Evolutionary conservation across 2,113 vertebrate genomes (phyloP).

Genomic region (Arizona elegans): DNA sequence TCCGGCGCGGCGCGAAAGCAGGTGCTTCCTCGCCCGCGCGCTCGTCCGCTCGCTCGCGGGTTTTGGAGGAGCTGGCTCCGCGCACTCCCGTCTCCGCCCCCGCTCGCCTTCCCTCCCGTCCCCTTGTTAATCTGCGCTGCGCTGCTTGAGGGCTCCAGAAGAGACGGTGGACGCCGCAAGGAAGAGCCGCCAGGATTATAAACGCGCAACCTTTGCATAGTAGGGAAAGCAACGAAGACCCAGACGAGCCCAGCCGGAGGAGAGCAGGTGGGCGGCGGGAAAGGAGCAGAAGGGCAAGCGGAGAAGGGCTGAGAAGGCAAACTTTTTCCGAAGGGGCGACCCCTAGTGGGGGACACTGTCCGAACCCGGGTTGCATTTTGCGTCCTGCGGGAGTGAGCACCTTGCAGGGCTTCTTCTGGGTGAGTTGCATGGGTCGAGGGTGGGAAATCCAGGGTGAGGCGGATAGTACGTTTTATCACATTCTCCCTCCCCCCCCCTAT

Average conservation of each 20-base stretch:
- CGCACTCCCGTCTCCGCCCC: background rate
- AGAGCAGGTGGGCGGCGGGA: background rate
- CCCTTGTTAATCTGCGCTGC: background rate
- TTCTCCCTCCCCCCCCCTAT: background rate
- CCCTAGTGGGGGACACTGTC: background rate
- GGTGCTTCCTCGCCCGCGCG: background rate
- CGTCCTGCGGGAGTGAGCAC: background rate
- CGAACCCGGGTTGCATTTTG: background rate
- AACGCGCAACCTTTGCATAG: background rate
- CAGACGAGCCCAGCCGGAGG: background rate
- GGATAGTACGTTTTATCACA: background rate
- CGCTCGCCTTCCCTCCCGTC: background rate
- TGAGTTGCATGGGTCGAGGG: background rate
- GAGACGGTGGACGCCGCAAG: background rate
- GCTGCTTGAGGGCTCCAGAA: conserved; percentile 29
- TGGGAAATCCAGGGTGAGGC: background rate
- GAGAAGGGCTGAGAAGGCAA: background rate
- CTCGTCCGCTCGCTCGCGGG: background rate
- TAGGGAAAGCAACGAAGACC: no score
- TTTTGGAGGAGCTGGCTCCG: background rate
- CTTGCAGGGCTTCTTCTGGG: background rate
- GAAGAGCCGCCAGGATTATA: conserved; percentile 28
- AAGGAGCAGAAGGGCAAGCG: background rate
- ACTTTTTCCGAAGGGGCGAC: background rate
- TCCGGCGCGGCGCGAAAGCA: background rate